Base-by-base conservation (phyloP, 2,888 invertebrate genomes). In the Thera britannica region DNA sequence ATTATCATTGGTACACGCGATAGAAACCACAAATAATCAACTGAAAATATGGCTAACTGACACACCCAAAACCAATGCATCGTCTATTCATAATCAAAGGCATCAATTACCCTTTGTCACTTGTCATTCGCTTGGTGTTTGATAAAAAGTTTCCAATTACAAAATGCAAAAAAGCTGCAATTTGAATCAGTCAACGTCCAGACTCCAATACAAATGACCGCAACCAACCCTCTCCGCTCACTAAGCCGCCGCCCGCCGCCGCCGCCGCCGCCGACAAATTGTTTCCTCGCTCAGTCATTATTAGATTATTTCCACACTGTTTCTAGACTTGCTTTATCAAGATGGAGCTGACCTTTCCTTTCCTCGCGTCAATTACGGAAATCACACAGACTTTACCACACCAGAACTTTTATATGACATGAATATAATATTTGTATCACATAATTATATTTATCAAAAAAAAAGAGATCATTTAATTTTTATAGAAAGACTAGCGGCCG, bases 261-360 rank as follows among this genome's bases (percentile, higher is more conserved):
- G 44, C 57, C 12, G 3, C n/a, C 41, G 41, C 49, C 58, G 46
- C 35, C 54, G 51, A 9, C 58, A 58, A 58, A 58, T 58, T 64
- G 52, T 57, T 65, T 57, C 56, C 52, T 38, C 56, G 44, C 35
- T 23, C 64, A 41, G 9, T 41, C 60, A 35, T 55, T 59, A 59
- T 60, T 60, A 48, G 55, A 65, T 60, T 65, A 51, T 55, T 65
- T 65, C 60, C 56, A 56, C 55, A 38, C 41, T 60, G 60, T 34
- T 65, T 60, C 60, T 49, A 36, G 55, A 34, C 59, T 59, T 12
- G 41, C 23, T 51, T 59, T 64, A 63, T 63, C 64, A 60, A 64
- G 68, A 57, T 49, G 52, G 63, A 68, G 49, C 46, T 55, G 65
- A 58, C 58, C 62, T 68, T 65, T 23, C 23, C 23, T 23, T 62